phyloP scores from a whole-genome alignment of 2,888 invertebrate genomes.

The Sicus ferrugineus region DNA sequence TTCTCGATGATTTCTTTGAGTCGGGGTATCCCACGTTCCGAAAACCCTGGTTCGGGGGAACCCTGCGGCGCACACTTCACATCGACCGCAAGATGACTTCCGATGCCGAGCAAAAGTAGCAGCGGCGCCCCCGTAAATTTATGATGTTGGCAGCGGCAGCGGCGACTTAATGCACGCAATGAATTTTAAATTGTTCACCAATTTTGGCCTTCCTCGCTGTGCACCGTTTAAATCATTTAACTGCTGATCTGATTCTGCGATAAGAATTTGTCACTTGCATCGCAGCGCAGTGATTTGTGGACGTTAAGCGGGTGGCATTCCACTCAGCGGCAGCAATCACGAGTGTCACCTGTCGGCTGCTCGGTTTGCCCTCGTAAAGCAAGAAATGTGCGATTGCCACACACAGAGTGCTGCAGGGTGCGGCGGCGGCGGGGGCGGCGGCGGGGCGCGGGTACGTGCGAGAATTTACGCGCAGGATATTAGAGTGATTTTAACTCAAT shows the following conservation, averaged over 20 bases:
- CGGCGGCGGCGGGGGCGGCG: too few relatives aligned
- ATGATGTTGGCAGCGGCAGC: conserved; percentile 13
- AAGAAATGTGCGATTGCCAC: conserved; percentile 27
- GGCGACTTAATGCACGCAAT: conserved; percentile 29
- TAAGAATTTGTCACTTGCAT: conserved; percentile 36
- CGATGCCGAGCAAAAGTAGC: conserved; percentile 5
- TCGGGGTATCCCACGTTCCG: too few relatives aligned
- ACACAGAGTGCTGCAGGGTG: conserved; percentile 14
- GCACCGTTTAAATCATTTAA: conserved; percentile 31
- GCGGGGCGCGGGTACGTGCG: too few relatives aligned
- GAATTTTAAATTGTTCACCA: conserved; percentile 32
- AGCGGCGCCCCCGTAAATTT: conserved; percentile 13
- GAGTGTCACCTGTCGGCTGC: conserved; percentile 26
- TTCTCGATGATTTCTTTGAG: too few relatives aligned
- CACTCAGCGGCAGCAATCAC: conserved; percentile 29
- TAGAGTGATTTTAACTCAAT: conserved; percentile 16
- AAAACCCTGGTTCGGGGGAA: too few relatives aligned
- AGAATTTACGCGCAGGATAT: conserved; percentile 2
- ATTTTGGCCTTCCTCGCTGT: conserved; percentile 3
- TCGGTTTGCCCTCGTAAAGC: conserved; percentile 29
- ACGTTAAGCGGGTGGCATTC: conserved; percentile 37
- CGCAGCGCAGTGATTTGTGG: conserved; percentile 36
- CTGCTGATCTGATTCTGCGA: conserved; percentile 32
- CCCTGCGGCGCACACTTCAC: too few relatives aligned
- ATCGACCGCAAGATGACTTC: conserved; percentile 28